Conservation (phyloP, 2,888 invertebrate species). For the Pocota personata region DNA sequence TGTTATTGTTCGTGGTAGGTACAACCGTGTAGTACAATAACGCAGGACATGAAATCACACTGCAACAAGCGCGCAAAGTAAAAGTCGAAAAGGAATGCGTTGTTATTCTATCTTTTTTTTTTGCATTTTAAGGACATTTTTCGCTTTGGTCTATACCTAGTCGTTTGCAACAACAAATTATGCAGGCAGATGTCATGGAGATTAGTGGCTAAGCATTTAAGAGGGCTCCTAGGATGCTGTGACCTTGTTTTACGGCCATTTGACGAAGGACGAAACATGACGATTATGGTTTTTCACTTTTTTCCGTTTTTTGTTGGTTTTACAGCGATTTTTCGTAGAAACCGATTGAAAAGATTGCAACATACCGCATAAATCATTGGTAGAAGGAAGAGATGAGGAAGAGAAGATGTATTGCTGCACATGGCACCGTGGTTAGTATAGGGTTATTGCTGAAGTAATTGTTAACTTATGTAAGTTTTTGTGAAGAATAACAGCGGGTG, state of each 20-base stretch:
- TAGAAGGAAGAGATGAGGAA: background rate
- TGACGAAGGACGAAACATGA: constrained; percentile 48
- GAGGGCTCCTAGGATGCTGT: constrained; percentile 15
- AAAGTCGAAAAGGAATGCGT: constrained; percentile 27
- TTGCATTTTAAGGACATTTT: constrained; percentile 47
- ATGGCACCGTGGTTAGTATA: constrained; percentile 18
- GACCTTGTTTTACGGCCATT: constrained; percentile 60
- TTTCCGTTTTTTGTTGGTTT: constrained; percentile 31
- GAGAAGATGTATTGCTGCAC: constrained; percentile 19
- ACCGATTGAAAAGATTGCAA: constrained; percentile 60
- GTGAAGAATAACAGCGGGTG: background rate
- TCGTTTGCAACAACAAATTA: constrained; percentile 63
- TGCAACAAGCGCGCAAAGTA: constrained; percentile 46
- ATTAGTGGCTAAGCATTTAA: constrained; percentile 63
- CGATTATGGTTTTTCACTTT: constrained; percentile 24
- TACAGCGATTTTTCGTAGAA: constrained; percentile 56
- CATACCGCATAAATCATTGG: constrained; percentile 45
- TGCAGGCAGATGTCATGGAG: constrained; percentile 67
- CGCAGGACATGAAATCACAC: constrained; percentile 41
- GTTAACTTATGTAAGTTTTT: background rate
- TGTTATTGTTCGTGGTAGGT: constrained; percentile 50
- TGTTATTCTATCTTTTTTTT: constrained; percentile 4
- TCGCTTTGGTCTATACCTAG: constrained; percentile 11
- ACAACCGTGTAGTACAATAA: constrained; percentile 21
- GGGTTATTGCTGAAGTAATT: constrained; percentile 19